A percentile compares a stretch with the other conserved stretches of the same genome.
Conservation (phyloP, 37 sponge, comb jelly and placozoan species). For the Amphimedon queenslandica region DNA sequence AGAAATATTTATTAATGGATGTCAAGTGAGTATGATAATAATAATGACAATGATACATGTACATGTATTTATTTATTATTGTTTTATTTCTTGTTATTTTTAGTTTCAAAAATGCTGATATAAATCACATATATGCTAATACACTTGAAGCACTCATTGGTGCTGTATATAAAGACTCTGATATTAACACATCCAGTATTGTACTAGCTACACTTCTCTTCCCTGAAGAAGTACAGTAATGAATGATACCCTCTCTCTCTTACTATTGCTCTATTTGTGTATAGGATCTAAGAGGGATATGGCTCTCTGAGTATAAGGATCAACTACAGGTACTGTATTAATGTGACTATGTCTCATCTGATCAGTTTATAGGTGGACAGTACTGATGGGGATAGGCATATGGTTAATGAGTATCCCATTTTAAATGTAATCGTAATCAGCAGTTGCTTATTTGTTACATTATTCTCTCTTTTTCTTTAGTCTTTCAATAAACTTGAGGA, state of each 20-base stretch:
- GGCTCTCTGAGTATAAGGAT: constrained; percentile 25
- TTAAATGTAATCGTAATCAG: constrained; percentile 33
- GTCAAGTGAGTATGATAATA: no score
- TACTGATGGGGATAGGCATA: constrained; percentile 52
- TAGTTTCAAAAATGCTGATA: no score
- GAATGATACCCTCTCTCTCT: background rate
- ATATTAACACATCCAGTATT: constrained; percentile 13
- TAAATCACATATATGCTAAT: constrained; percentile 35
- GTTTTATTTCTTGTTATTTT: background rate
- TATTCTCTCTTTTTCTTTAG: constrained; percentile 12
- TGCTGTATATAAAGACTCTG: constrained; percentile 63
- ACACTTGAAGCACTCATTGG: constrained; percentile 60
- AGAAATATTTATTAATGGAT: background rate
- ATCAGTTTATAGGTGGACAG: constrained; percentile 28
- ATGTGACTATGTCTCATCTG: background rate
- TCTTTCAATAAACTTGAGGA: constrained; percentile 39
- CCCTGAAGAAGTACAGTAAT: constrained; percentile 23
- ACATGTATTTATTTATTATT: no score
- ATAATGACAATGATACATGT: no score
- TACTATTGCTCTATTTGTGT: background rate
- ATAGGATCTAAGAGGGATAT: constrained; percentile 24
- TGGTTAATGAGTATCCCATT: constrained; percentile 26
- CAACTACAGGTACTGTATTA: constrained; percentile 27
- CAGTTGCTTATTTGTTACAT: no score
- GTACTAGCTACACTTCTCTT: constrained; percentile 43